Base-by-base conservation (phyloP, 2,797 vertebrate species). In the Sebastes miniatus region DNA sequence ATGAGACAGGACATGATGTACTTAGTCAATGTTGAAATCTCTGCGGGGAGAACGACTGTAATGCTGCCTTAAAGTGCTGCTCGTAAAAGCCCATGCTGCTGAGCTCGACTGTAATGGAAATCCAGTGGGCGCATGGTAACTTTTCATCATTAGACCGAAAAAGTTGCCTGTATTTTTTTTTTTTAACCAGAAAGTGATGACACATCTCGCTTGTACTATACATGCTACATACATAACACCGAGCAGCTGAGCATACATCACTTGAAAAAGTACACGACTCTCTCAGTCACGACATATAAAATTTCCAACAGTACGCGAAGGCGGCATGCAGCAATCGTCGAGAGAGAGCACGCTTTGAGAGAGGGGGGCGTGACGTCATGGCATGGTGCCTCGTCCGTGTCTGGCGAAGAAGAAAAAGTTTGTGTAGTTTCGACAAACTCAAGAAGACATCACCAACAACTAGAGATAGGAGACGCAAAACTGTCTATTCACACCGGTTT, bases 301-400 rank as follows among this genome's bases (percentile, higher is more conserved):
- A 65, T 70, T 66, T 71, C 71, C 83, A 31, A 34, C 47, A 4
- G 11, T 10, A 2, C 27, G 0, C 83, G 81, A 92, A 94, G 11
- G 80, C 69, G 77, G 13, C 90, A 61, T 20, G 9, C 54, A 65
- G 13, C 47, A 65, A 52, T 22, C 3, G 54, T 59, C 39, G 13
- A 18, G 20, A 29, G 39, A 20, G 8, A 29, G 43, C 50, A n/a
- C 20, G 50, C 50, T 52, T 52, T n/a, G 58, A 20, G 77, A 62
- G 66, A 52, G 43, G 75, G 56, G 85, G 29, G 80, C 16, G 86
- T 95, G 94, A 96, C 95, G 94, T 95, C 94, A 95, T 79, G 80
- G 85, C 89, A 85, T 10, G 18, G 85, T 92, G 89, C 92, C 91
- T 81, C 82, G 84, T 93, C 92, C 94, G 89, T 93, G 92, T 91